phyloP scores from a whole-genome alignment of 2,888 invertebrate species.

The Clusia tigrina region DNA sequence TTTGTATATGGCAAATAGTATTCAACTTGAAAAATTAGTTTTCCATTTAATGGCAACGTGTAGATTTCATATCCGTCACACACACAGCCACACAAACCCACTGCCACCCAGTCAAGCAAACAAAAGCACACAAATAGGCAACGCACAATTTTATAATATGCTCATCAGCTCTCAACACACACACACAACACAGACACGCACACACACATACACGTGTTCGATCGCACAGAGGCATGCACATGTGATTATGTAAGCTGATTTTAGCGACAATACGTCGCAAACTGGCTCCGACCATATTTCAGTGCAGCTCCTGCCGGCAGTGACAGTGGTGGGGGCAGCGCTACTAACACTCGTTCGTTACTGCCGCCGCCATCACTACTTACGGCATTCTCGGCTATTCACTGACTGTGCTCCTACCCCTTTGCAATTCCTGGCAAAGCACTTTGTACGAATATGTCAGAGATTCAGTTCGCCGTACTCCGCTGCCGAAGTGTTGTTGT shows the following conservation, averaged over 20 bases:
- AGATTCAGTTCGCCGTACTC: neutral
- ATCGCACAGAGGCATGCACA: too few relatives aligned
- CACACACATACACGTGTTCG: too few relatives aligned
- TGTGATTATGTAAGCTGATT: neutral
- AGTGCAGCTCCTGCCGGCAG: neutral
- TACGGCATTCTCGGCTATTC: neutral
- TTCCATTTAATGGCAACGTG: neutral
- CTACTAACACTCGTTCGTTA: neutral
- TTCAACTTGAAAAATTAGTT: neutral
- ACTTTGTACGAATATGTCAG: slow-evolving; percentile 4
- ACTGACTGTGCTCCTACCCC: neutral
- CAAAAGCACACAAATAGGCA: neutral
- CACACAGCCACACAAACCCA: neutral
- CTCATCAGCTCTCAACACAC: too few relatives aligned
- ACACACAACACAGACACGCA: too few relatives aligned
- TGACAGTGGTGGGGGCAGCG: too few relatives aligned
- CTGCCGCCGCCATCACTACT: neutral
- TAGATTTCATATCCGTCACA: neutral
- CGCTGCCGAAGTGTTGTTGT: slow-evolving; percentile 21
- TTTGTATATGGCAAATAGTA: neutral
- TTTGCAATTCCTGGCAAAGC: too few relatives aligned
- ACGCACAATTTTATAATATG: too few relatives aligned
- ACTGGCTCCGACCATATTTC: neutral
- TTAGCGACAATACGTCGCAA: neutral
- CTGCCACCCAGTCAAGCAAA: neutral